A percentile compares a stretch with the other conserved stretches of the same genome.
Evolutionary conservation across 1,140 invertebrate species (phyloP).

Genomic region (Solenopsis invicta): DNA sequence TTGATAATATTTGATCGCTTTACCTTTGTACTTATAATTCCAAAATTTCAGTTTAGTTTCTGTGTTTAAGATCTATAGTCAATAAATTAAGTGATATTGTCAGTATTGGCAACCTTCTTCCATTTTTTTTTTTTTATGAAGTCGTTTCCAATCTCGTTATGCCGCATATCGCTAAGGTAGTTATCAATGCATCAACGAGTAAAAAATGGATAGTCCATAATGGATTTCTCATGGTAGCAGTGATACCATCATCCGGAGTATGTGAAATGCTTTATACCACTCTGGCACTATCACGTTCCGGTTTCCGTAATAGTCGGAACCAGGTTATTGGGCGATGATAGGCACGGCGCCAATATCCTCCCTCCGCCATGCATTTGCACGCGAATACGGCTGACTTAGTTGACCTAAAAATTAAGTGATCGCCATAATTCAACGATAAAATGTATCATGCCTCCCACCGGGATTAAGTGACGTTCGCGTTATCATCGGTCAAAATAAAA

Average conservation of each 20-base stretch:
- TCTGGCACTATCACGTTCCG: conserved; percentile 51
- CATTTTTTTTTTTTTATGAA: not conserved
- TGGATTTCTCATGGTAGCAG: conserved; percentile 28
- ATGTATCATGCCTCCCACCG: conserved; percentile 21
- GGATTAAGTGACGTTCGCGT: conserved; percentile 26
- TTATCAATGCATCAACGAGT: not conserved
- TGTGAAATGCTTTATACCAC: conserved; percentile 49
- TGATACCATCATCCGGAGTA: conserved; percentile 45
- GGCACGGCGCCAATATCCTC: conserved; percentile 57
- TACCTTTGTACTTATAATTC: too few relatives aligned
- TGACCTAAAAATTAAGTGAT: conserved; percentile 64
- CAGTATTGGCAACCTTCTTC: too few relatives aligned
- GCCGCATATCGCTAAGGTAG: not conserved
- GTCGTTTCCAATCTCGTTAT: not conserved
- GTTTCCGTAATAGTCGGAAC: conserved; percentile 61
- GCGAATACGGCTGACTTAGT: conserved; percentile 62
- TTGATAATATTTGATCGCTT: too few relatives aligned
- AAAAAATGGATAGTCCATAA: conserved; percentile 36
- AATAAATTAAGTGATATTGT: too few relatives aligned
- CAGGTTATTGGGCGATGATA: conserved; percentile 60
- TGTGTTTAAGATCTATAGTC: too few relatives aligned
- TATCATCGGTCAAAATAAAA: conserved; percentile 36
- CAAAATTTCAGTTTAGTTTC: too few relatives aligned
- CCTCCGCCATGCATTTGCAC: conserved; percentile 27
- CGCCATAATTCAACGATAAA: conserved; percentile 52